These are phyloP conservation scores for Crypturellus undulatus DNA, from an alignment of 2,113 vertebrate genomes.

Conservation along the genomic window DNA sequence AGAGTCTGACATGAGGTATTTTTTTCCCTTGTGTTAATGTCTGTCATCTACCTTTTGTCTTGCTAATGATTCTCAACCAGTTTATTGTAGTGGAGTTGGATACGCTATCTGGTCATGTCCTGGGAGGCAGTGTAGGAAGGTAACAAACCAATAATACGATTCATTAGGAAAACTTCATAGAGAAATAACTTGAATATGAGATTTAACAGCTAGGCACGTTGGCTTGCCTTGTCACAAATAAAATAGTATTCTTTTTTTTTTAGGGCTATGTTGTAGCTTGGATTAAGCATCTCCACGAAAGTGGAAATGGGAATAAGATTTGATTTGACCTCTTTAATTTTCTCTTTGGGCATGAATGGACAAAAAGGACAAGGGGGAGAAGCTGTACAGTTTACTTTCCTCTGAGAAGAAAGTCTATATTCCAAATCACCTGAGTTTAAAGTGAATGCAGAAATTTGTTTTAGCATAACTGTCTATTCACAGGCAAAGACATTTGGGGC, in stretches of 20 bases:
- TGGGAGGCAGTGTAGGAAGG: neutral
- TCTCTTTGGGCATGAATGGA: neutral
- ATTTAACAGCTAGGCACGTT: neutral
- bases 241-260: neutral
- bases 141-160: neutral
- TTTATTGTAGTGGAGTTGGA: neutral
- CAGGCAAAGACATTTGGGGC: neutral
- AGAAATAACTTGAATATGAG: slow-evolving; percentile 1
- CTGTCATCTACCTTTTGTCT: slow-evolving; percentile 38
- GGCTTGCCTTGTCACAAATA: neutral
- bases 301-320: neutral
- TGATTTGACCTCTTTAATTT: neutral
- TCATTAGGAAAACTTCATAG: slow-evolving; percentile 1
- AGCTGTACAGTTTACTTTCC: neutral
- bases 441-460: neutral
- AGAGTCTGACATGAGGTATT: neutral
- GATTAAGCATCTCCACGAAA: neutral
- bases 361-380: neutral
- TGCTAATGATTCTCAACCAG: neutral
- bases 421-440: neutral
- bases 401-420: neutral
- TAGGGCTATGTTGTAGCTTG: neutral
- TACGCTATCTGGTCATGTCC: neutral
- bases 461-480: neutral
- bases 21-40: slow-evolving; percentile 25